Evolutionary conservation across 2,113 vertebrate species (phyloP), one percentile per base, ranked within the genome.

Genomic region (Gymnogyps californianus): DNA sequence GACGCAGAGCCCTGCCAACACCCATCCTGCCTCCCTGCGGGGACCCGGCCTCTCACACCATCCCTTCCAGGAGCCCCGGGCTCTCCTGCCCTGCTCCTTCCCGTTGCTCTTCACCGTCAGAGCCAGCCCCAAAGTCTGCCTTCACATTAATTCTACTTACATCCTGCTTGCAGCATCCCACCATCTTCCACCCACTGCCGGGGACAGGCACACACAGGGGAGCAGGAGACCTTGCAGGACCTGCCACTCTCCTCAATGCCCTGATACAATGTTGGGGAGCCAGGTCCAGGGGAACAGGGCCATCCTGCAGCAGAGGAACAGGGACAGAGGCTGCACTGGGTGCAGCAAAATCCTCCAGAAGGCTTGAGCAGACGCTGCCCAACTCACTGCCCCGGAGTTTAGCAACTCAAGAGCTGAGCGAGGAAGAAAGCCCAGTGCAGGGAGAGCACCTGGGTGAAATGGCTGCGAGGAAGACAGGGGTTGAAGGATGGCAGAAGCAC

Each of bases 211-310:
- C 21, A 20, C 1, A 11, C 38, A 32, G 11, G 21, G 26, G 6
- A 82, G 46, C 26, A 38, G 55, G 21, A 25, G 18, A 16, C 36
- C 52, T 81, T 36, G 5, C 21, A 29, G 59, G 40, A 31, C 26
- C 54, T 40, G 67, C 36, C 11, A 1, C 54, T 46, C 22, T 13
- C 38, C 70, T 65, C 11, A 17, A 1, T 32, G 38, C 38, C 31
- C 40, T 38, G 38, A 10, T 9, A 17, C 4, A 2, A n/a, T 0
- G 1, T 0, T 34, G 34, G 52, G 40, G 29, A 70, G 51, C 0
- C 0, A 78, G 55, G 34, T 42, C 26, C 65, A 38, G 66, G 31
- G 28, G 22, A 8, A 36, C 6, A 5, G n/a, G 52, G 34, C 38
- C 84, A n/a, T 16, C 10, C 62, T 47, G 44, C 19, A 67, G 42